phyloP scores from a whole-genome alignment of 2,797 vertebrate species.

The Aulostomus chinensis region DNA sequence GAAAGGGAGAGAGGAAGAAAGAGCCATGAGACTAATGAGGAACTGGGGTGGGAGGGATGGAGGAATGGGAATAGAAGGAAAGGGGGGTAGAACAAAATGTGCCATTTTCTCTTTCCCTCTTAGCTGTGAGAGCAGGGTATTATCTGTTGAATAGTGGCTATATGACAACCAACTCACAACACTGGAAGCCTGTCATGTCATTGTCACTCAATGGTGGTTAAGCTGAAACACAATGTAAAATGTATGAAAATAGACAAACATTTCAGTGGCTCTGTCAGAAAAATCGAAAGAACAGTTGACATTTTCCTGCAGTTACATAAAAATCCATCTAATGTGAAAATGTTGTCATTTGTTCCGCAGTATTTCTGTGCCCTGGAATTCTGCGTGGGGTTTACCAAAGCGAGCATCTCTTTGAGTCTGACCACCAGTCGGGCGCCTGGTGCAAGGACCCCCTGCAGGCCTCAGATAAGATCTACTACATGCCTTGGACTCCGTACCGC shows the following conservation, averaged over 20 bases:
- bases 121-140: constrained; percentile 52
- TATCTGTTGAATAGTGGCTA: constrained; percentile 59
- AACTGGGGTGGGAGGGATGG: constrained; percentile 46
- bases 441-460: constrained; percentile 98
- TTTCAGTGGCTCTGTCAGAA: constrained; percentile 17
- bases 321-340: constrained; percentile 22
- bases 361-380: constrained; percentile 97
- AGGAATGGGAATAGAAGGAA: constrained; percentile 51
- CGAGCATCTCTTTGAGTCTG: constrained; percentile 97
- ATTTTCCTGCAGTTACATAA: constrained; percentile 21
- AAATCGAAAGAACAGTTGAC: constrained; percentile 30
- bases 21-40: constrained; percentile 70
- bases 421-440: constrained; percentile 98
- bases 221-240: constrained; percentile 39
- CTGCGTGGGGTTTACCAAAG: constrained; percentile 97
- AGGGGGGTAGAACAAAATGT: constrained; percentile 65
- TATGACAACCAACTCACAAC: constrained; percentile 51
- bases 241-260: constrained; percentile 41
- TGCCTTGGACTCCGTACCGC: constrained; percentile 98
- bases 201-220: constrained; percentile 42
- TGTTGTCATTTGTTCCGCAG: constrained; percentile 67
- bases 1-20: constrained; percentile 60
- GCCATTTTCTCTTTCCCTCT: constrained; percentile 63
- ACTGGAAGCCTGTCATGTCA: constrained; percentile 54
- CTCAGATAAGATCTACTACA: constrained; percentile 99